These are phyloP conservation scores for Spondyliosoma cantharus DNA, from an alignment of 2,797 vertebrate genomes.

Conservation along the genomic window DNA sequence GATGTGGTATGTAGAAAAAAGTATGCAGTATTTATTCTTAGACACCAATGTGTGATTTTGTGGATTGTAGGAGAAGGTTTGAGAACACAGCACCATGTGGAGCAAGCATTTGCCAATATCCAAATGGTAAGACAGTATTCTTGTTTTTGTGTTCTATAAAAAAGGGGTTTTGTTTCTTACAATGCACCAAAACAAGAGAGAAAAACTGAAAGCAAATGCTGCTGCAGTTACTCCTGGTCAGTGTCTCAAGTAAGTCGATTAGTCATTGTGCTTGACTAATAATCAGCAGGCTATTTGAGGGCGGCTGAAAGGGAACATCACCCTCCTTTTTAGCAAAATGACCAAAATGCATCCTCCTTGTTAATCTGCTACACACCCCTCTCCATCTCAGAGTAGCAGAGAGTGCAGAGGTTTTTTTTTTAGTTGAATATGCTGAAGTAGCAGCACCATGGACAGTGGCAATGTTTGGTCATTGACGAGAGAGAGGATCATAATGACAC, in stretches of 20 bases:
- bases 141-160: neutral
- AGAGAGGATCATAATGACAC: too few relatives aligned
- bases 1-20: neutral
- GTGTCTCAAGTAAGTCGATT: neutral
- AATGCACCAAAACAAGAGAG: neutral
- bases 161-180: neutral
- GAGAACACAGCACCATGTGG: neutral
- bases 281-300: too few relatives aligned
- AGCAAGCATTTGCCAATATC: neutral
- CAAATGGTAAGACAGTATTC: neutral
- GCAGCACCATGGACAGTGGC: too few relatives aligned
- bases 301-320: too few relatives aligned
- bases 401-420: too few relatives aligned
- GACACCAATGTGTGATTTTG: neutral
- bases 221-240: neutral
- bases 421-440: too few relatives aligned
- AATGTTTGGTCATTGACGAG: too few relatives aligned
- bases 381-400: too few relatives aligned
- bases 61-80: neutral
- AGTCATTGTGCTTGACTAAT: neutral
- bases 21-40: neutral
- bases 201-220: neutral
- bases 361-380: too few relatives aligned
- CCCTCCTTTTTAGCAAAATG: too few relatives aligned
- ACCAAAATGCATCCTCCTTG: too few relatives aligned